phyloP scores from a whole-genome alignment of 2,797 vertebrate species.

The Danio tinwini region DNA sequence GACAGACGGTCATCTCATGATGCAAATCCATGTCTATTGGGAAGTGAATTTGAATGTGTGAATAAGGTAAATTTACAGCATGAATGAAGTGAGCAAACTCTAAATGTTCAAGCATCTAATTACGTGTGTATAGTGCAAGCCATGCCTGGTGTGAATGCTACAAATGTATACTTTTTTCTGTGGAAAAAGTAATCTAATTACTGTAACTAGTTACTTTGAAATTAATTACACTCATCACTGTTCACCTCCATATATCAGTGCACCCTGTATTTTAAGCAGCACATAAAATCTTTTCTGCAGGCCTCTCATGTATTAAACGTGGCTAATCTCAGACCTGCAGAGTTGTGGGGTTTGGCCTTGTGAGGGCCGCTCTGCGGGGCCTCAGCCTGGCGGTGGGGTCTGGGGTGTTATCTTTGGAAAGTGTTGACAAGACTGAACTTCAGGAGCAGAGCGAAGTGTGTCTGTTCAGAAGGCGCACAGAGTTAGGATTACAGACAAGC shows the following conservation, averaged over 20 bases:
- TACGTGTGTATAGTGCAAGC: too few species aligned
- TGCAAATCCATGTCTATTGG: too few species aligned
- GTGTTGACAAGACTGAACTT: constrained; percentile 85
- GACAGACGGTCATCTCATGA: too few species aligned
- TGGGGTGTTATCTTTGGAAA: constrained; percentile 89
- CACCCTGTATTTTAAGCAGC: constrained; percentile 14
- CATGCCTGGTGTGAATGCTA: too few species aligned
- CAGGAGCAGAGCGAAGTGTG: constrained; percentile 78
- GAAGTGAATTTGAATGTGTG: too few species aligned
- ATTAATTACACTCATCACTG: too few species aligned
- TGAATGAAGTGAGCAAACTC: too few species aligned
- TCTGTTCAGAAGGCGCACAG: constrained; percentile 67
- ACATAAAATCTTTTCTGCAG: constrained; percentile 5
- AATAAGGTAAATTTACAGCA: too few species aligned
- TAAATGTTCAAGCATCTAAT: too few species aligned
- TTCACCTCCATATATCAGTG: neutral
- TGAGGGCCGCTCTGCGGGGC: constrained; percentile 74
- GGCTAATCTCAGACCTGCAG: constrained; percentile 64
- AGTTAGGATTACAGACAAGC: constrained; percentile 56
- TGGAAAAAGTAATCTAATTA: too few species aligned
- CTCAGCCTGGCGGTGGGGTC: constrained; percentile 64
- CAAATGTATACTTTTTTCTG: too few species aligned
- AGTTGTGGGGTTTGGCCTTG: constrained; percentile 69
- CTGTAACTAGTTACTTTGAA: too few species aligned
- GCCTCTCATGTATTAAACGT: constrained; percentile 1